phyloP scores from a whole-genome alignment of 2,797 vertebrate species.

The Megaceryle alcyon region DNA sequence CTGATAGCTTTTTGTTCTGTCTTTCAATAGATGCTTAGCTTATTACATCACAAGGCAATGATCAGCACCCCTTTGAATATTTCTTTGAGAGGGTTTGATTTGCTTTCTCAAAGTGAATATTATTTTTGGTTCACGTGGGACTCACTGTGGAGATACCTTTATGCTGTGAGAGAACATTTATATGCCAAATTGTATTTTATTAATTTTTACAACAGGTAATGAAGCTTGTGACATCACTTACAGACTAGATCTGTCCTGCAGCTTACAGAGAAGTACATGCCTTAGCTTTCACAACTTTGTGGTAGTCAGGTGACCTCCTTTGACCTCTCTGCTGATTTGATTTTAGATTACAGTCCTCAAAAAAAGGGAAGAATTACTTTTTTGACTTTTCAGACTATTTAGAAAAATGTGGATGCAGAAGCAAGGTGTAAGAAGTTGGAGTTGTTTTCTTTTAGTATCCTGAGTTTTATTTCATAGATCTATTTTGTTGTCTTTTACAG shows the following conservation, averaged over 20 bases:
- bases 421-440: not conserved
- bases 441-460: not conserved
- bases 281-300: not conserved
- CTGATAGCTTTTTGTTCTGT: not conserved
- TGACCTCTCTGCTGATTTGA: not conserved
- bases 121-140: not conserved
- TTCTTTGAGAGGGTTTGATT: not conserved
- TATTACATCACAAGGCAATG: not conserved
- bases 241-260: not conserved
- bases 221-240: not conserved
- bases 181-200: not conserved
- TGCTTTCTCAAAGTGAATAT: not conserved
- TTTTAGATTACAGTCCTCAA: not conserved
- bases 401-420: fast-evolving
- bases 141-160: not conserved
- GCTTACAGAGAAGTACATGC: not conserved
- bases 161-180: not conserved
- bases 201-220: not conserved
- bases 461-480: not conserved
- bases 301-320: not conserved
- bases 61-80: not conserved
- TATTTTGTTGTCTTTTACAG: conserved; percentile 66
- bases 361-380: not conserved
- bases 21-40: not conserved
- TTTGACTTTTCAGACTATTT: not conserved